These are phyloP conservation scores for Saccostrea glomerata DNA, from an alignment of 1,140 invertebrate genomes.

Conservation along the genomic window DNA sequence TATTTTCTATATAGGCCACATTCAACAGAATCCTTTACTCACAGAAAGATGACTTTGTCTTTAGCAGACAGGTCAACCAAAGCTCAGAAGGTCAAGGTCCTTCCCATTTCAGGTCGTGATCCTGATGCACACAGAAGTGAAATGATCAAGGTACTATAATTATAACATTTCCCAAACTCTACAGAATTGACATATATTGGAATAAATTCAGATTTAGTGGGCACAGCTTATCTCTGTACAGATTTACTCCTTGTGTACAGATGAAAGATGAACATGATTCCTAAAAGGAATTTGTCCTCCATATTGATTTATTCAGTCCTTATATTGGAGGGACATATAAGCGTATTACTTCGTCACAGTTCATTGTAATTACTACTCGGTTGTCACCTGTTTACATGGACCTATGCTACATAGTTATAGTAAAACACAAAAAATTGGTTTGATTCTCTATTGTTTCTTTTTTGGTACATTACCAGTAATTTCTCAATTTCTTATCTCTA, in stretches of 20 bases:
- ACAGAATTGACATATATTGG: too few species aligned
- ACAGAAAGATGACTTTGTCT: slow-evolving; percentile 98
- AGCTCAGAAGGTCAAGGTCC: slow-evolving; percentile 96
- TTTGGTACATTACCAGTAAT: too few species aligned
- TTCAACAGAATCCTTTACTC: slow-evolving; percentile 98
- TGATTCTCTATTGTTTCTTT: neutral
- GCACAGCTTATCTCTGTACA: neutral
- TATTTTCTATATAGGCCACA: slow-evolving; percentile 84
- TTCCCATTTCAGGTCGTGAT: slow-evolving; percentile 95
- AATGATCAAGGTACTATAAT: slow-evolving; percentile 88
- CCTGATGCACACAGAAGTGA: slow-evolving; percentile 94
- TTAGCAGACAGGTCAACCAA: slow-evolving; percentile 98
- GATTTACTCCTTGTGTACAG: neutral
- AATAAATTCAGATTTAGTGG: too few species aligned
- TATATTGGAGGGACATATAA: too few species aligned
- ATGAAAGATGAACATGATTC: neutral
- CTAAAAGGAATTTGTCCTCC: too few species aligned
- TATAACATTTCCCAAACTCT: too few species aligned
- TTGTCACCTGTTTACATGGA: too few species aligned
- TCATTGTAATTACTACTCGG: too few species aligned
- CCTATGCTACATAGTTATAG: too few species aligned
- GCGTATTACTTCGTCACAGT: too few species aligned
- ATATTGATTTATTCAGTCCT: too few species aligned
- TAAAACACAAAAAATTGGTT: neutral
- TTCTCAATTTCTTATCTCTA: neutral